Base-by-base conservation (phyloP, 2,797 vertebrate species). In the Sebastes itinus region DNA sequence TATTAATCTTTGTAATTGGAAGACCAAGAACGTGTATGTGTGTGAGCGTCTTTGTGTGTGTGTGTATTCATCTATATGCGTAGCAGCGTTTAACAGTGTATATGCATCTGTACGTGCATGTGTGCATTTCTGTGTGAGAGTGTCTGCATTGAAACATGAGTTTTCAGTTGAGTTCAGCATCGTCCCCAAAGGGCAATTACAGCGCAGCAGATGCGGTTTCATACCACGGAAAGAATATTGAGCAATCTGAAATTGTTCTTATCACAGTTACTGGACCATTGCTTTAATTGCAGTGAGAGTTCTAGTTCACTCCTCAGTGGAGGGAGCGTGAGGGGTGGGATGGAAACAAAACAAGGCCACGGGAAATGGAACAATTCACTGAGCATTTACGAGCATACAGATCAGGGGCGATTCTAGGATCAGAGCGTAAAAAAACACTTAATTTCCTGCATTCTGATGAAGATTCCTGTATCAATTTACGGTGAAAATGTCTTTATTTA, bases 261-360 rank as follows among this genome's bases (percentile, higher is more conserved):
- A 92, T 92, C 86, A 83, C 80, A 77, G 78, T 88, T 72, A 86
- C 87, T 82, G 90, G 82, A 84, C 80, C 91, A 61, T 88, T 82
- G 82, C 85, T 87, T 92, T 92, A 94, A 92, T 94, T 93, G 83
- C 87, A 80, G 42, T 73, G 81, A 87, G 81, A 86, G 83, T 78
- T 64, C 71, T 76, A 85, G 81, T 81, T 87, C 77, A 80, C 10
- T n/a, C 86, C 77, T 85, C 81, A 42, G 55, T 22, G 49, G 82
- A 68, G 82, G 59, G 78, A 80, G 59, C 4, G 23, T 12, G 66
- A 85, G 75, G 14, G 56, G 30, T 20, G 28, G 33, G 63, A 77
- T 28, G 59, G 66, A 80, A 89, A 79, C 69, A 78, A 38, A 23
- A 55, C 38, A 54, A 74, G 76, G 72, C 83, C 87, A 84, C 85